Evolutionary conservation across 1,140 invertebrate species (phyloP), one percentile per base, ranked within the genome.

Genomic region (Contarinia nasturtii): DNA sequence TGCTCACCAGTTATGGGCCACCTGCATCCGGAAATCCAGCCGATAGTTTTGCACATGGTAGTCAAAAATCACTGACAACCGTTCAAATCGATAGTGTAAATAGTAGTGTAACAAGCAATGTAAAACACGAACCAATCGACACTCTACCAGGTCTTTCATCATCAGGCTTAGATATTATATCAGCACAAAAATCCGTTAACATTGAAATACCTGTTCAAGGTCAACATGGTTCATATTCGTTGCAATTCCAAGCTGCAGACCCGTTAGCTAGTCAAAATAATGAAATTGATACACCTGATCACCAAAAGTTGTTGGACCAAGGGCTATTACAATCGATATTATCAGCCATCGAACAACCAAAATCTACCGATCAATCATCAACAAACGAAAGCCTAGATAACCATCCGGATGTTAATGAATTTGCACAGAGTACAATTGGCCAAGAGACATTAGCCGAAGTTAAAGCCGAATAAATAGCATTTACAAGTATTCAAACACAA

Each of bases 321-420:
- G 82, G 79, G 7, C 65, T 87, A 0, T 58, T 87, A 5, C 81
- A 86, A 56, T 79, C 82, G 42, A 85, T 87, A 45, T 59, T 87
- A 2, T 70, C 75, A 34, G 80, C 77, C 2, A 80, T 82, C 34
- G 79, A 82, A 55, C 72, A 79, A 52, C 20, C 37, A 44, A 7
- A 33, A 44, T 21, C 21, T 20, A n/a, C 17, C 10, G 4, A 11
- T 54, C 38, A 51, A 53, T 17, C 48, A 54, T 20, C 54, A 55
- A 43, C 56, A 55, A 33, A 53, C 53, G 49, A 57, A 55, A 1
- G 54, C 61, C 14, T 38, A n/a, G 17, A 38, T 17, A 17, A 38
- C 17, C 43, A 44, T 19, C 21, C 10, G 12, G 43, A 44, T 33
- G 43, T 33, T 8, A n/a, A 33, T n/a, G n/a, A n/a, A 27, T 44